Percentiles rank a stretch among this genome's conserved stretches.
These are phyloP conservation scores for Sarcoramphus papa DNA, from an alignment of 2,797 vertebrate genomes.

Conservation along the genomic window DNA sequence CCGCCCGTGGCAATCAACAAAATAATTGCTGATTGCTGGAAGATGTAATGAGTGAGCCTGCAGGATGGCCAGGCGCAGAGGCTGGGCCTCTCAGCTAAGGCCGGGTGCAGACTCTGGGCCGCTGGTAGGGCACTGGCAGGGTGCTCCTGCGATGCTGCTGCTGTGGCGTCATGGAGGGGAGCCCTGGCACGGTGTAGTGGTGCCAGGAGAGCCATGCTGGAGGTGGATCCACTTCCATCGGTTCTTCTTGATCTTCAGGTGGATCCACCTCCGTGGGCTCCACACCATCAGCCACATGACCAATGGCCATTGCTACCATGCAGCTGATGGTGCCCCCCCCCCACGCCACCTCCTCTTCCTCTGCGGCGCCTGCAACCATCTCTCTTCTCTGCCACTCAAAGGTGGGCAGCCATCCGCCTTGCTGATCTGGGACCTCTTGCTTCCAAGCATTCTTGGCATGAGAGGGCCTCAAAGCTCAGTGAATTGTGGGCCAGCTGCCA, in stretches of 20 bases:
- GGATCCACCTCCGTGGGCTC: not conserved
- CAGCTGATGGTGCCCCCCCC: not conserved
- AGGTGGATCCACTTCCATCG: not conserved
- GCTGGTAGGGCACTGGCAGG: not conserved
- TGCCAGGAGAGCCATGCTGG: not conserved
- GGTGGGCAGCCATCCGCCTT: not conserved
- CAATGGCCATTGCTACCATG: not conserved
- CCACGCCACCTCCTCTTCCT: not conserved
- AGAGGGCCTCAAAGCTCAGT: not conserved
- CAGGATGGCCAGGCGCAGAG: not conserved
- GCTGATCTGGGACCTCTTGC: not conserved
- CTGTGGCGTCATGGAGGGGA: not conserved
- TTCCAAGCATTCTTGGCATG: not conserved
- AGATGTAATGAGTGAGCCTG: not conserved
- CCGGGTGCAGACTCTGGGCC: fast-evolving
- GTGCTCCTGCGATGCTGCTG: fast-evolving
- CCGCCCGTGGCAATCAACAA: not conserved
- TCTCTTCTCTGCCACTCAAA: not conserved
- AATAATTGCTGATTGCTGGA: not conserved
- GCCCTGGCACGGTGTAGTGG: not conserved
- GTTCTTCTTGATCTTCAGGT: not conserved
- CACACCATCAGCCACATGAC: not conserved
- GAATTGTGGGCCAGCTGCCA: not conserved
- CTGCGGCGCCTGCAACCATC: not conserved
- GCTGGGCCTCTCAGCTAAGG: not conserved